Percentiles rank a stretch among this genome's conserved stretches.
These are phyloP conservation scores for Formica aserva DNA, from an alignment of 2,888 invertebrate genomes.

Conservation along the genomic window DNA sequence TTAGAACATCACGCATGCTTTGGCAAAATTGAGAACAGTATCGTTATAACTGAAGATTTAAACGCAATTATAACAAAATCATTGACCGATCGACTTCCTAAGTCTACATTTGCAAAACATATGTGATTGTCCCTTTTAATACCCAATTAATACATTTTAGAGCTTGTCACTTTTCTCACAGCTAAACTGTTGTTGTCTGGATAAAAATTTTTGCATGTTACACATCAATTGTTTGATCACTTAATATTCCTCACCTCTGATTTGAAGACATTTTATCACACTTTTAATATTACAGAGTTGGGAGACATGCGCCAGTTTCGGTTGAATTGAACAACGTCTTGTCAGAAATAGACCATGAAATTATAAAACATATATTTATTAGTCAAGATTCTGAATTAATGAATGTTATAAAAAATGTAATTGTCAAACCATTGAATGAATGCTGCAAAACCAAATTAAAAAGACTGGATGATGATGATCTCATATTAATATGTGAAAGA, in stretches of 20 bases:
- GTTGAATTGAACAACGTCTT: background rate
- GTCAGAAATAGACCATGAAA: background rate
- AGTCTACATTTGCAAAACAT: no score
- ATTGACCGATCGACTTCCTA: no score
- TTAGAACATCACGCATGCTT: no score
- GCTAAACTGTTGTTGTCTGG: no score
- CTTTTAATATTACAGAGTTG: conserved; percentile 1
- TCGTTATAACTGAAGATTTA: no score
- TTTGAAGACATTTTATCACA: background rate
- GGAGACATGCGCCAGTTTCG: background rate
- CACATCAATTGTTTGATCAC: background rate
- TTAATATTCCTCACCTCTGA: background rate
- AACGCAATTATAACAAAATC: no score
- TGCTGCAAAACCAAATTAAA: background rate
- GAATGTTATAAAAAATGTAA: background rate
- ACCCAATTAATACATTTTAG: no score
- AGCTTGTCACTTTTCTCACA: no score
- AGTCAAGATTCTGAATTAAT: background rate
- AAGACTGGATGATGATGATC: background rate
- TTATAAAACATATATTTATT: background rate
- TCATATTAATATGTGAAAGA: background rate
- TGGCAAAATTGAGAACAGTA: no score
- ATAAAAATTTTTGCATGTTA: background rate
- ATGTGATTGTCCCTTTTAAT: no score
- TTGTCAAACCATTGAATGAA: background rate